Percentiles rank a stretch among this genome's conserved stretches.
phyloP scores from a whole-genome alignment of 1,140 invertebrate genomes.

The Stegodyphus mimosarum region DNA sequence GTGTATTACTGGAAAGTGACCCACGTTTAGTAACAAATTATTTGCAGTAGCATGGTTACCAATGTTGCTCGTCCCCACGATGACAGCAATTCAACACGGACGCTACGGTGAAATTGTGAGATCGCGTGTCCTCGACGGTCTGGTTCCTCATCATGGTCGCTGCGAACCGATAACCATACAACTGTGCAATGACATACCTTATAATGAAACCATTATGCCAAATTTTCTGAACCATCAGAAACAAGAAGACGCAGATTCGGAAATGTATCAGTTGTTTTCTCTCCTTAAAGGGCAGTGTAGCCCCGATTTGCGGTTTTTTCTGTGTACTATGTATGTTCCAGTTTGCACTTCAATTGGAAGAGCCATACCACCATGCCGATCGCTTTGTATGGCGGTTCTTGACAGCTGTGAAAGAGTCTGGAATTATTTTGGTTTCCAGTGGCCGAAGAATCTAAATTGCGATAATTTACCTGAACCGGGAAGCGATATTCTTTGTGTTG shows the following conservation, averaged over 20 bases:
- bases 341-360: conserved; percentile 92
- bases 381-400: conserved; percentile 87
- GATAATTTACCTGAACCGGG: conserved; percentile 85
- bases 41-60: conserved; percentile 48
- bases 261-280: conserved; percentile 93
- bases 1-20: too few species aligned
- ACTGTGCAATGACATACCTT: conserved; percentile 90
- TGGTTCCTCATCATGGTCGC: conserved; percentile 57
- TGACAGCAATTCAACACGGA: conserved; percentile 33
- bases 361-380: conserved; percentile 91
- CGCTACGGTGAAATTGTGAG: conserved; percentile 37
- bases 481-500: conserved; percentile 81
- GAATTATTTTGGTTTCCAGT: conserved; percentile 91
- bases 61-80: conserved; percentile 42
- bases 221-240: conserved; percentile 92
- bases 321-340: conserved; percentile 95
- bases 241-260: conserved; percentile 93
- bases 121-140: conserved; percentile 42
- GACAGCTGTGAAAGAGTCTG: conserved; percentile 91
- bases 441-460: conserved; percentile 94
- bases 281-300: conserved; percentile 97
- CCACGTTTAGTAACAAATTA: too few species aligned
- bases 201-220: conserved; percentile 96
- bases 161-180: conserved; percentile 83
- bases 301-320: conserved; percentile 91